Evolutionary conservation across 2,888 invertebrate species (phyloP), one percentile per base, ranked within the genome.

Genomic region (Hypena proboscidalis): DNA sequence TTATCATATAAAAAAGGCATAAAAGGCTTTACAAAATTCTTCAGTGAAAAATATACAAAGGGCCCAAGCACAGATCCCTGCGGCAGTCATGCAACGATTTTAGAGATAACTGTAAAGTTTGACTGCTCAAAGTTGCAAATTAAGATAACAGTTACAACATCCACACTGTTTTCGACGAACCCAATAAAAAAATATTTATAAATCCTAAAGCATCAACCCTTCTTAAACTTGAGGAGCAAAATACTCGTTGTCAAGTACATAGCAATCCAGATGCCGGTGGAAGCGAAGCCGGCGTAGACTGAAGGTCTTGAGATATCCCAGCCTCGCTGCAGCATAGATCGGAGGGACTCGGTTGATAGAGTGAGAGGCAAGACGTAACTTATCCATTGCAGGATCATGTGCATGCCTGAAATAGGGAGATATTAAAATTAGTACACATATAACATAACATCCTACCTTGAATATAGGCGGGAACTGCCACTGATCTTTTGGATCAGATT

Each of bases 261-360:
- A 0, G 94, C 81, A 11, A 97, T 96, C 98, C 98, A 98, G 2
- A 93, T 77, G 0, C 93, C 80, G 0, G 96, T 95, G 1, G 96
- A 94, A 1, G 97, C 83, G 76, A 96, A 98, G 0, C 98, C 98
- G 9, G 92, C 88, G 81, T 97, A 97, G 1, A 98, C 97, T 0
- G 92, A 89, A 0, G 95, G 93, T 27, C 94, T 89, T 0, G 85
- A 70, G 4, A 98, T 93, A 2, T 89, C 83, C 97, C 97, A 97
- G 1, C 97, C 98, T 60, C 96, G 92, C 33, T 96, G 96, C 21
- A 97, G 81, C 77, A 97, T 95, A 1, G 95, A 94, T n/a, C 98
- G 92, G 55, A 98, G 88, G 1, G 97, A 95, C 66, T 98, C 97
- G 0, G 97, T 97, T 0, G 97, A 95, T 65, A 96, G 95, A 0